phyloP scores from a whole-genome alignment of 1,140 invertebrate genomes.

The Diuraphis noxia region DNA sequence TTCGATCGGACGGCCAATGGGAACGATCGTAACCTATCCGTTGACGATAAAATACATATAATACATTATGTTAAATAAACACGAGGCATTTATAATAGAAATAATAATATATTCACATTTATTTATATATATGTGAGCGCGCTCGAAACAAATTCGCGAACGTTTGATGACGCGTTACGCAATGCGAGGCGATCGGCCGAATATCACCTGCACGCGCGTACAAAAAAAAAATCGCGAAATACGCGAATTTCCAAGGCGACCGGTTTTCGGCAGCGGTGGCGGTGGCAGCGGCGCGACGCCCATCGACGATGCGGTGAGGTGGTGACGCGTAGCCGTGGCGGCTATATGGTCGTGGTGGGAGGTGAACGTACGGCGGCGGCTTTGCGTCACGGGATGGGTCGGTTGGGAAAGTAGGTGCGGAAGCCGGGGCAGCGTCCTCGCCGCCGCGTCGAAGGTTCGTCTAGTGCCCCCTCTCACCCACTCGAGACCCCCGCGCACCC shows the following conservation, averaged over 20 bases:
- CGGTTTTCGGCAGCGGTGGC: slow-evolving; percentile 24
- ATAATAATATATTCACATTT: slow-evolving; percentile 21
- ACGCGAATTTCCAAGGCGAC: slow-evolving; percentile 44
- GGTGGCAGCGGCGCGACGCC: background rate
- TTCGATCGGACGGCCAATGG: background rate
- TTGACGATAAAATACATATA: background rate
- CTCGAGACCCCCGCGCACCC: background rate
- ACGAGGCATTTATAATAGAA: background rate
- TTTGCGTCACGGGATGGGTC: background rate
- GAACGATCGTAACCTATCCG: background rate
- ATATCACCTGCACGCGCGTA: background rate
- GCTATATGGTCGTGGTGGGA: background rate
- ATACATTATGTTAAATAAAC: background rate
- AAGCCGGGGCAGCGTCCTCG: slow-evolving; percentile 41
- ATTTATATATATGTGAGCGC: background rate
- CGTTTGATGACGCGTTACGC: slow-evolving; percentile 31
- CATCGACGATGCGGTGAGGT: background rate
- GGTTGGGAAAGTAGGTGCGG: slow-evolving; percentile 11
- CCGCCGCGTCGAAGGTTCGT: slow-evolving; percentile 43
- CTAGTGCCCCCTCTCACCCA: slow-evolving; percentile 2
- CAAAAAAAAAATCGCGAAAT: slow-evolving; percentile 18
- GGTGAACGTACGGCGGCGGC: slow-evolving; percentile 23
- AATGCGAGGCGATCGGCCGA: slow-evolving; percentile 28
- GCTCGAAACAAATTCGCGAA: slow-evolving; percentile 4
- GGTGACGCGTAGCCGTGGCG: background rate